phyloP scores from a whole-genome alignment of 1,140 invertebrate species.

The Sarcophaga peregrina region DNA sequence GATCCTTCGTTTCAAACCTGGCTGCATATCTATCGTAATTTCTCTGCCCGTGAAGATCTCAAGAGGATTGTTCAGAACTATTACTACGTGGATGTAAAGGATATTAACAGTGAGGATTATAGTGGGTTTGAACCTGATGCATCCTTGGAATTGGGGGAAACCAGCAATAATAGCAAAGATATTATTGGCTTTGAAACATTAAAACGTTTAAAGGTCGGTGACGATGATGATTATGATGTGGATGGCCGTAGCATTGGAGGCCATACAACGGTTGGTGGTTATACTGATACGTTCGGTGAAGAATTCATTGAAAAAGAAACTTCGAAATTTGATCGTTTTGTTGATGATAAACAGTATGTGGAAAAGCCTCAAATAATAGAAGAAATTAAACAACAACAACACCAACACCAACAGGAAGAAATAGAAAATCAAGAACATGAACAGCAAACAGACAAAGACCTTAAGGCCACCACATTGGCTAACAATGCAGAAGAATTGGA shows the following conservation, averaged over 20 bases:
- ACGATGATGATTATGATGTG: constrained; percentile 29
- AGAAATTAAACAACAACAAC: constrained; percentile 58
- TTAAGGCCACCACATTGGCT: no score
- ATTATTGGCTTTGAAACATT: constrained; percentile 62
- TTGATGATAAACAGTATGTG: constrained; percentile 66
- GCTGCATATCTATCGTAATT: constrained; percentile 75
- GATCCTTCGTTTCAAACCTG: constrained; percentile 73
- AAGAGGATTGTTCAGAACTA: constrained; percentile 70
- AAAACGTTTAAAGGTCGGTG: constrained; percentile 55
- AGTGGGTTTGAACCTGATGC: constrained; percentile 59
- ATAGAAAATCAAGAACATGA: constrained; percentile 36
- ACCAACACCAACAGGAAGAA: constrained; percentile 10
- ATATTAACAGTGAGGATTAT: constrained; percentile 68
- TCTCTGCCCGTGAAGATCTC: constrained; percentile 71
- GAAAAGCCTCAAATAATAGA: constrained; percentile 64
- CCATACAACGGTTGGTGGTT: constrained; percentile 35
- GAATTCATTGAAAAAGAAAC: constrained; percentile 59
- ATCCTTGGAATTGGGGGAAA: constrained; percentile 53
- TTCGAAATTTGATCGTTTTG: constrained; percentile 63
- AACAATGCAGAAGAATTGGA: background rate
- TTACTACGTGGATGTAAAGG: constrained; percentile 72
- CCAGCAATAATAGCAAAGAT: constrained; percentile 61
- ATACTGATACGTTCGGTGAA: constrained; percentile 52
- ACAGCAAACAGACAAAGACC: constrained; percentile 49
- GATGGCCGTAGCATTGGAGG: no score